These are phyloP conservation scores for Rhizoglyphus robini DNA, from an alignment of 1,140 invertebrate species.

Conservation along the genomic window DNA sequence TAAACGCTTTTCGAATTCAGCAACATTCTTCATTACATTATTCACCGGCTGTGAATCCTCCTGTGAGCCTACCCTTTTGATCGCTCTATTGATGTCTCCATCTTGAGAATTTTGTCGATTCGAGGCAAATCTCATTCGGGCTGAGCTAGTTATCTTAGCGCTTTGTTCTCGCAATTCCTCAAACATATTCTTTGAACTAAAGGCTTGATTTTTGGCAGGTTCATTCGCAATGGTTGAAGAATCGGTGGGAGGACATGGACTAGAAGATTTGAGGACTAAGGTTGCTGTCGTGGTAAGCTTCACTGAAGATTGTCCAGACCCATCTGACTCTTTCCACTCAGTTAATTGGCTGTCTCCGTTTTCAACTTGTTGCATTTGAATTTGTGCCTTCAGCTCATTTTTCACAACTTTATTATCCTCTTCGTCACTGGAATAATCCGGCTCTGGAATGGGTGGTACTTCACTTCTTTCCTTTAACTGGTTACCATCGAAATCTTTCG, in stretches of 20 bases:
- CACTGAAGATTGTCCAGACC: background rate
- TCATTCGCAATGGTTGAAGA: background rate
- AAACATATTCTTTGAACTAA: conserved; percentile 9
- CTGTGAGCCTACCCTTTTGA: no score
- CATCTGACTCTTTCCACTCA: background rate
- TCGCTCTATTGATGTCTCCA: background rate
- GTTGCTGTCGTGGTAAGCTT: conserved; percentile 2
- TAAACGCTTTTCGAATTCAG: conserved; percentile 21
- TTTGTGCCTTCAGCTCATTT: background rate
- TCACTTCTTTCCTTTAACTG: background rate
- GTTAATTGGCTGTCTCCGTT: background rate
- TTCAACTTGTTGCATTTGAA: background rate
- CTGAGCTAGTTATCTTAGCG: background rate
- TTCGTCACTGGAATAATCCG: conserved; percentile 52
- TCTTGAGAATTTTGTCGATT: no score
- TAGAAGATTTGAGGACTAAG: conserved; percentile 8
- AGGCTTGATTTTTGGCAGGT: background rate
- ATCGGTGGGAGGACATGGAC: background rate
- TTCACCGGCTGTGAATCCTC: background rate
- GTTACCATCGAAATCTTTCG: background rate
- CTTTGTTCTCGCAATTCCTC: conserved; percentile 9
- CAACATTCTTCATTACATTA: conserved; percentile 22
- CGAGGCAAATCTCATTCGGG: background rate
- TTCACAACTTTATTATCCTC: conserved; percentile 26
- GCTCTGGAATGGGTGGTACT: conserved; percentile 64